Evolutionary conservation across 2,888 invertebrate genomes (phyloP), one percentile per base, ranked within the genome.

Genomic region (Heteromyza rotundicornis): DNA sequence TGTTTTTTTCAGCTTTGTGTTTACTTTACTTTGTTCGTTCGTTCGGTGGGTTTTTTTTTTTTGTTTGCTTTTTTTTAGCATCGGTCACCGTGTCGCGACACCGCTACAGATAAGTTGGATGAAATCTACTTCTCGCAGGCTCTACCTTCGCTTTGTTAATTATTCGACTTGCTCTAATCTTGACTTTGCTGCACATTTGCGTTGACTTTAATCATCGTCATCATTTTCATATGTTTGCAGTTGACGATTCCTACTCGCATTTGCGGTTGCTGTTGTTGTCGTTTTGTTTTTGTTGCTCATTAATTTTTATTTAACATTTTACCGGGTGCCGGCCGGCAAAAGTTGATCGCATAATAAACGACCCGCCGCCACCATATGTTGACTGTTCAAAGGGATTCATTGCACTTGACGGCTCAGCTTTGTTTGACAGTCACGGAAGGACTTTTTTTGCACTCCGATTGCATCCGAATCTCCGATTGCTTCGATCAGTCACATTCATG

Each of bases 321-420:
- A 52, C n/a, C n/a, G n/a, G n/a, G n/a, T n/a, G n/a, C 47, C 60
- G 64, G 60, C 60, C 64, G 63, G 63, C 58, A 60, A 58, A 47
- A 20, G 10, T n/a, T 22, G 24, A 59, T 56, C 56, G 52, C 56
- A 44, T 17, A 57, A 54, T 35, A 60, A 54, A 54, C 22, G 47
- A 17, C 16, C n/a, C n/a, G 40, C 3, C n/a, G n/a, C n/a, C n/a
- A n/a, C n/a, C 40, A 7, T 7, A n/a, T 40, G 40, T 40, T 7
- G 12, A 40, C 40, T 40, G 10, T 8, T 40, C 12, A n/a, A 7
- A n/a, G 10, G 40, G 40, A 3, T 7, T 3, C 40, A 12, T 40
- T n/a, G n/a, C 40, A 7, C 3, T n/a, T n/a, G 14, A n/a, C 40
- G 3, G 40, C 40, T 40, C 40, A 19, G 19, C 19, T 47, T 47